Evolutionary conservation across 2,113 vertebrate genomes (phyloP), one percentile per base, ranked within the genome.

Genomic region (Trochalopteron elliotii): DNA sequence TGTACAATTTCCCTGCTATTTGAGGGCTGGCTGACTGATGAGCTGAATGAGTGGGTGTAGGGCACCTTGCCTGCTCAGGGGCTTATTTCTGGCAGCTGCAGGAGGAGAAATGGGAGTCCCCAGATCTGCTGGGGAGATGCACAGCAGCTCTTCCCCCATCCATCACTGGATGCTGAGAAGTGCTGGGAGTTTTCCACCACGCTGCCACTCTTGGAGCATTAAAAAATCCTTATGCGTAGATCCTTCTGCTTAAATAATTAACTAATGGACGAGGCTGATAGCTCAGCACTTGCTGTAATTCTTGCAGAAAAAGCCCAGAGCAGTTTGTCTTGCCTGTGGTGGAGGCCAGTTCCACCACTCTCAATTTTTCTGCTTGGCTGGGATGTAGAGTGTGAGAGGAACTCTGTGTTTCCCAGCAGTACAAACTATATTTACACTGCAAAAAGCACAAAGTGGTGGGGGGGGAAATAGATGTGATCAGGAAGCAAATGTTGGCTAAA

Each of bases 231-330:
- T 96, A 95, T 0, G 10, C 10, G 3, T 55, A 86, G 90, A 86
- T 96, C 81, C 90, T 94, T 42, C 88, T 97, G 82, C 92, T 90
- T 97, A 96, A 97, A 97, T 97, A 96, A 97, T 96, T 96, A 96
- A 97, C 93, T 96, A 97, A 96, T 92, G 92, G 96, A 72, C 33
- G 84, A 88, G 92, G 53, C 90, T 96, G 94, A 96, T 97, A 96
- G 96, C 95, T 97, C 93, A 97, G 96, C 94, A 94, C 52, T 96
- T 77, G 92, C 90, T 93, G 82, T 87, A 93, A 85, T 86, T 96
- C 95, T 83, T 93, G 55, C 60, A 81, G 82, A 50, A 53, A 67
- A 76, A 94, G 15, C 5, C n/a, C 39, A 19, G 23, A 39, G 87
- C 86, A 53, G 93, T 95, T 95, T 25, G 2, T 89, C 78, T 94